These are phyloP conservation scores for Dolomedes plantarius DNA, from an alignment of 2,888 invertebrate species.

Conservation along the genomic window DNA sequence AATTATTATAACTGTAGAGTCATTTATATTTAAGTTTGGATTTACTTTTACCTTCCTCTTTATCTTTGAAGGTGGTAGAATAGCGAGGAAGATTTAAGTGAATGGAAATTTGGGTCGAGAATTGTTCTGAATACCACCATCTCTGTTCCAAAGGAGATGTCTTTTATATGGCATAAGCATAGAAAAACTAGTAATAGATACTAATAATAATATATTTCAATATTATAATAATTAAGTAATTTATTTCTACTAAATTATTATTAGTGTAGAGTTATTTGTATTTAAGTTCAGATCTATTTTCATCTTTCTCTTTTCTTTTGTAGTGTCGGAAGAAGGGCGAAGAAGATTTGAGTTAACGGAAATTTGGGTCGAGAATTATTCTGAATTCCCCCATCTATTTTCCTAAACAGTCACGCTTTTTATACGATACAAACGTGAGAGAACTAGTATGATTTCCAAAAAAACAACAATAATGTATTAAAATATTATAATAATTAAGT, in stretches of 20 bases:
- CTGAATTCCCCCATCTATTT: neutral
- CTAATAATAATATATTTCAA: no score
- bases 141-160: neutral
- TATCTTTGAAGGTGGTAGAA: neutral
- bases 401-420: neutral
- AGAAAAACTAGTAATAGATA: no score
- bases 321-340: neutral
- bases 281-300: slow-evolving; percentile 21
- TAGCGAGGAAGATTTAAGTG: neutral
- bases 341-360: neutral
- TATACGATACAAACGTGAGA: no score
- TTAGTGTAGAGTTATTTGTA: no score
- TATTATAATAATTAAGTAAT: no score
- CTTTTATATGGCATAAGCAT: no score
- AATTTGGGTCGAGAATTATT: neutral
- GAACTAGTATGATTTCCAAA: no score
- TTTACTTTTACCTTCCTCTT: slow-evolving; percentile 4
- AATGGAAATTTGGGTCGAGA: neutral
- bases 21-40: no score
- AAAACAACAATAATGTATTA: no score
- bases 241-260: no score
- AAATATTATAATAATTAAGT: no score
- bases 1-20: no score
- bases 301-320: neutral
- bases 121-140: neutral